Conservation (phyloP, 2,888 invertebrate genomes). For the Cataglyphis albicans region DNA sequence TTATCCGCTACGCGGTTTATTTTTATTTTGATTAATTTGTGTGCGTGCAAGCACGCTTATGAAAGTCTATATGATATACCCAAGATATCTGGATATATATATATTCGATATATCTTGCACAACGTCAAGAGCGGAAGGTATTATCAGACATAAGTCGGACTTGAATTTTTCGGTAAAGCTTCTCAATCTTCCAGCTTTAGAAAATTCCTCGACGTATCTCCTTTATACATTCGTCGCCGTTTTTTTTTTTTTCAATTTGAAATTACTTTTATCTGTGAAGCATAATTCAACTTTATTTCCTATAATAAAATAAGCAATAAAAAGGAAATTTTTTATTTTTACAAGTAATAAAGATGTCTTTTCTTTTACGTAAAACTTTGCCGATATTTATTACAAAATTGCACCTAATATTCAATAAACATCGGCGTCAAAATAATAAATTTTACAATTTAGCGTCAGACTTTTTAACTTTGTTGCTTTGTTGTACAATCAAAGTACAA, state of each 20-base stretch:
- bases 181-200: background rate
- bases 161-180: background rate
- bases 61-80: background rate
- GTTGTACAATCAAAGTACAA: no score
- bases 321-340: background rate
- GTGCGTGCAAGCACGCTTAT: background rate
- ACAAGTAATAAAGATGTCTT: background rate
- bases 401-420: no score
- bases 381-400: no score
- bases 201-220: background rate
- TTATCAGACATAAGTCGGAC: background rate
- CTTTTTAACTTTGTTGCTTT: no score
- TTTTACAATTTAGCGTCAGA: background rate
- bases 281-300: background rate
- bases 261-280: background rate
- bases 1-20: background rate
- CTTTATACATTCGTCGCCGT: background rate
- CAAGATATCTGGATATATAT: background rate
- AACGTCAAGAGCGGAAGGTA: background rate
- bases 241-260: background rate
- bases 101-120: background rate
- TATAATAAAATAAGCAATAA: background rate
- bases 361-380: no score
- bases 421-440: background rate
- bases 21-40: background rate